phyloP scores from a whole-genome alignment of 2,888 invertebrate genomes.

The Ophraella communa region DNA sequence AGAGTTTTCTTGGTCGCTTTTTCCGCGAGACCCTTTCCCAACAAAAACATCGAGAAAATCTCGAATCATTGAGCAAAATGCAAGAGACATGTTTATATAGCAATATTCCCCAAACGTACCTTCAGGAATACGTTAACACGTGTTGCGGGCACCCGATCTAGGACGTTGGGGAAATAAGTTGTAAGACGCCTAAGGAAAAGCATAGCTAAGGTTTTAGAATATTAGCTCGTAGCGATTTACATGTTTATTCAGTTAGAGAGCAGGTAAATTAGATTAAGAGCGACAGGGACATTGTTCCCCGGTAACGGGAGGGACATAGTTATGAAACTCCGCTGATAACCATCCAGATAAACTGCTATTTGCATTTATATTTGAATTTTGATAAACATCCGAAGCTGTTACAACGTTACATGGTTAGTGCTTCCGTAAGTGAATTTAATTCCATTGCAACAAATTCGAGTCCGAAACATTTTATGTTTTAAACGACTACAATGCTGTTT shows the following conservation, averaged over 20 bases:
- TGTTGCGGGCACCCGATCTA: conserved; percentile 36
- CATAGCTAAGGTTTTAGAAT: conserved; percentile 35
- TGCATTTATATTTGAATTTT: conserved; percentile 58
- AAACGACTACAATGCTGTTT: too few relatives aligned
- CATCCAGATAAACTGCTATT: conserved; percentile 52
- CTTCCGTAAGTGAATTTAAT: conserved; percentile 33
- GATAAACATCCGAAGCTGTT: conserved; percentile 53
- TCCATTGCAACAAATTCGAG: conserved; percentile 18
- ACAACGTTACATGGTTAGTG: conserved; percentile 39
- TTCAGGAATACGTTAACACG: conserved; percentile 37
- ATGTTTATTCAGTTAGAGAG: conserved; percentile 56
- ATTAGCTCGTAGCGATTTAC: conserved; percentile 50
- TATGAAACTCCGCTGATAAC: conserved; percentile 52
- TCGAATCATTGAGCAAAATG: too few relatives aligned
- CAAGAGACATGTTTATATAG: conserved; percentile 4
- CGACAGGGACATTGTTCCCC: conserved; percentile 55
- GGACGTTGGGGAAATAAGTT: conserved; percentile 34
- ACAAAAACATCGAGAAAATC: too few relatives aligned
- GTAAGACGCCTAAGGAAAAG: conserved; percentile 38
- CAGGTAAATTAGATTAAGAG: conserved; percentile 58
- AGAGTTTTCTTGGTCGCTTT: too few relatives aligned
- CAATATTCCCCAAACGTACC: conserved; percentile 24
- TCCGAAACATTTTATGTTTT: neutral
- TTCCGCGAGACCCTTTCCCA: too few relatives aligned
- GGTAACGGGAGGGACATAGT: conserved; percentile 46